Percentiles rank a stretch among this genome's conserved stretches.
Evolutionary conservation across 30 jellyfish, hydroid and myxozoan genomes (phyloP).

Genomic region (Catostylus mosaicus): DNA sequence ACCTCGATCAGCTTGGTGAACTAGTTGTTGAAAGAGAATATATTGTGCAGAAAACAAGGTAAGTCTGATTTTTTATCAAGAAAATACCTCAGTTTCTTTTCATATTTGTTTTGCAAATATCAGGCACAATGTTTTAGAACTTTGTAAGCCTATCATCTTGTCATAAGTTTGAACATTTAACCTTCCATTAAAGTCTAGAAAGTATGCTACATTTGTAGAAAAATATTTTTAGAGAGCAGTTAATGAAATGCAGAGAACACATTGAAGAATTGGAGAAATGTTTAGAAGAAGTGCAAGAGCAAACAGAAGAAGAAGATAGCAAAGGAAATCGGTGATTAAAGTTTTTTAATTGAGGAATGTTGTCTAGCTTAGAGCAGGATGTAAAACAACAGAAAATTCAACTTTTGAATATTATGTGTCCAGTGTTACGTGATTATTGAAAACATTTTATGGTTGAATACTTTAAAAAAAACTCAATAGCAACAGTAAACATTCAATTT

Average conservation of each 20-base stretch:
- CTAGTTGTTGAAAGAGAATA: constrained; percentile 88
- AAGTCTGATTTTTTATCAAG: neutral
- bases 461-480: no score
- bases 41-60: constrained; percentile 85
- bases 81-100: neutral
- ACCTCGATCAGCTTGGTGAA: constrained; percentile 96
- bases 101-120: neutral
- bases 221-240: constrained; percentile 70
- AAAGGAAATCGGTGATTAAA: constrained; percentile 66
- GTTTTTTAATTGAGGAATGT: neutral
- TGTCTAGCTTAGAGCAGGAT: no score
- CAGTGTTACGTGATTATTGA: no score
- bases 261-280: constrained; percentile 60
- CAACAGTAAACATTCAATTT: no score
- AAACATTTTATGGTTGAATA: no score
- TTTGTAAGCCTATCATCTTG: neutral
- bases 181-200: no score
- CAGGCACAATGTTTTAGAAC: neutral
- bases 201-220: neutral
- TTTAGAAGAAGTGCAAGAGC: constrained; percentile 70
- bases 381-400: no score
- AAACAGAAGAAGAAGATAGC: constrained; percentile 83
- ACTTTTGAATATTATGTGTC: no score
- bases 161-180: no score
- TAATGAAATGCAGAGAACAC: constrained; percentile 63